Evolutionary conservation across 2,797 vertebrate genomes (phyloP).

Genomic region (Eulemur rubriventer): DNA sequence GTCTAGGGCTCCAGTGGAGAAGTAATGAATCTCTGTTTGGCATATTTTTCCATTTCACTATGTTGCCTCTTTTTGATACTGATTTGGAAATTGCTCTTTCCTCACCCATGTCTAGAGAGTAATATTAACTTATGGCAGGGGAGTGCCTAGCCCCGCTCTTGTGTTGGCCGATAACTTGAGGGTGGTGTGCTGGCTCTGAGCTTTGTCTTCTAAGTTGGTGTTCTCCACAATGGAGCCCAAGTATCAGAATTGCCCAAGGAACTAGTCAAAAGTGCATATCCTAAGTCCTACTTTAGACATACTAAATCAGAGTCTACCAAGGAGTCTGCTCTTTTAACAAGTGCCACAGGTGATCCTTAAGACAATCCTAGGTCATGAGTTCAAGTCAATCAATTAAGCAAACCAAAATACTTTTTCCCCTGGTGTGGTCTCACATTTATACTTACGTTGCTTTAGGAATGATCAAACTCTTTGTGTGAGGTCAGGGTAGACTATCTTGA

Average conservation of each 20-base stretch:
- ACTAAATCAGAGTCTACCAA: not conserved
- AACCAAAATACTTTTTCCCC: not conserved
- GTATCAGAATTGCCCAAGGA: not conserved
- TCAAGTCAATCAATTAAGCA: not conserved
- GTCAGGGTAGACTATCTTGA: not conserved
- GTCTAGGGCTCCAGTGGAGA: not conserved
- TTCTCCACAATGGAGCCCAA: not conserved
- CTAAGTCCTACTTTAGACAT: not conserved
- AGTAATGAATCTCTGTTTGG: not conserved
- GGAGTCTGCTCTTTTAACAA: not conserved
- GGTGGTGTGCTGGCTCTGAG: not conserved
- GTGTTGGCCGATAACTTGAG: not conserved
- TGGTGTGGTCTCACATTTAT: not conserved
- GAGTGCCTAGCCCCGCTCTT: not conserved
- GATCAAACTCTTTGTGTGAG: not conserved
- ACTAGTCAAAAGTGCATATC: not conserved
- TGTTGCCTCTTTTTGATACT: not conserved
- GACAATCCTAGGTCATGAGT: not conserved
- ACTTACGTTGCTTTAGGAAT: not conserved
- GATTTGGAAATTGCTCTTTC: slow-evolving; percentile 18
- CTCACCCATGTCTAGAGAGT: not conserved
- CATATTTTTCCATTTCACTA: slow-evolving; percentile 5
- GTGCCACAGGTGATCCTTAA: not conserved
- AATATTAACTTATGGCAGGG: not conserved
- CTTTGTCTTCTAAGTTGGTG: not conserved